Evolutionary conservation across 2,888 invertebrate species (phyloP).

Genomic region (Pantelozetes paolii): DNA sequence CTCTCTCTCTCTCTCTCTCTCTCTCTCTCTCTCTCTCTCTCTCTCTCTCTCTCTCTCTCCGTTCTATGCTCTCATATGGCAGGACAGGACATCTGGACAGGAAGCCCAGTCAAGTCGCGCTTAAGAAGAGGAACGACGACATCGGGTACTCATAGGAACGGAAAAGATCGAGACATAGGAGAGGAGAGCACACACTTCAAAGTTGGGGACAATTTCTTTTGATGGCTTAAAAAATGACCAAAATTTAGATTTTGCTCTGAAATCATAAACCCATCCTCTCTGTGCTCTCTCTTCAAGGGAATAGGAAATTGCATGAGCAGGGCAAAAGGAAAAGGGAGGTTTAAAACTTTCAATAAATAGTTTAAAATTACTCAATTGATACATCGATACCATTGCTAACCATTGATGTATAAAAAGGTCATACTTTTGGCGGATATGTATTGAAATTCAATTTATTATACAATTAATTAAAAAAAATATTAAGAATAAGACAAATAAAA

Average conservation of each 20-base stretch:
- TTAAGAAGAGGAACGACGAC: slow-evolving; percentile 8
- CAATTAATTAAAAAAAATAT: neutral
- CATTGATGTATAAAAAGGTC: neutral
- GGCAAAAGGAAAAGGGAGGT: neutral
- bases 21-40: no score
- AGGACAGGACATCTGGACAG: slow-evolving; percentile 20
- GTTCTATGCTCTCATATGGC: neutral
- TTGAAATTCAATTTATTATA: neutral
- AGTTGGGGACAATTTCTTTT: slow-evolving; percentile 21
- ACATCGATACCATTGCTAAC: no score
- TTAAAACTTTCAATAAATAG: slow-evolving; percentile 8
- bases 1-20: no score
- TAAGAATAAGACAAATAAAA: slow-evolving; percentile 13
- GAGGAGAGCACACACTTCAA: neutral
- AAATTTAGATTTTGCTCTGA: neutral
- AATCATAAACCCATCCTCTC: slow-evolving; percentile 16
- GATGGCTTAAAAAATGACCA: neutral
- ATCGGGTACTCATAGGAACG: slow-evolving; percentile 1
- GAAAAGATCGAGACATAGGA: slow-evolving; percentile 14
- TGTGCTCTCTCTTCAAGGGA: neutral
- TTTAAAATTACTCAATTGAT: slow-evolving; percentile 11
- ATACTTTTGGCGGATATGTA: neutral
- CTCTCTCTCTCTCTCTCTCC: neutral
- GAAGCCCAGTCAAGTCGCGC: slow-evolving; percentile 6
- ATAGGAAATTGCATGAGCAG: neutral